Conservation (phyloP, 2,888 invertebrate species). For the Mylabris sibirica region DNA sequence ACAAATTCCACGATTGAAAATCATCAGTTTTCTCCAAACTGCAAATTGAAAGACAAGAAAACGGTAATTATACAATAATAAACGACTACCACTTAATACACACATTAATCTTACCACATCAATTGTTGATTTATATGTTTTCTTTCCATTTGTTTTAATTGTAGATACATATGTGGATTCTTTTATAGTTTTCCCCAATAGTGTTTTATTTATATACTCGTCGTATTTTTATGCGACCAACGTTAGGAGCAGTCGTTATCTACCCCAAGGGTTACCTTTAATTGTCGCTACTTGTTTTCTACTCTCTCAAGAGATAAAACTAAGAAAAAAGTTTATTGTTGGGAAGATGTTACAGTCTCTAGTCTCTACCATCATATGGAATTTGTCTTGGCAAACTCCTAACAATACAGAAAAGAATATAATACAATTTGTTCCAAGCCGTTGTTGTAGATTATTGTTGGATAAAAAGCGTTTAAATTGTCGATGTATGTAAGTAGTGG, state of each 20-base stretch:
- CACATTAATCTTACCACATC: neutral
- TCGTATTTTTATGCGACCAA: neutral
- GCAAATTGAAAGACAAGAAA: neutral
- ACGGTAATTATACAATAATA: neutral
- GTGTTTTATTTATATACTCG: too few relatives aligned
- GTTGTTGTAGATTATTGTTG: constrained; percentile 1
- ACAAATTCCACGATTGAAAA: neutral
- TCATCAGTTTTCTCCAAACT: neutral
- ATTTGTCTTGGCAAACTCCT: neutral
- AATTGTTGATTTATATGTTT: neutral
- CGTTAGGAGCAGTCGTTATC: neutral
- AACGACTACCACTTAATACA: neutral
- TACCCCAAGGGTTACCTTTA: constrained; percentile 3
- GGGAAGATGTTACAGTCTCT: neutral
- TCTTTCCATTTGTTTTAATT: neutral
- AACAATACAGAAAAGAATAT: neutral
- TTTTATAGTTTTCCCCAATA: neutral
- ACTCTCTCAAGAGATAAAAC: neutral
- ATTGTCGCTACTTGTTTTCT: constrained; percentile 3
- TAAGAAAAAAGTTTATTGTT: neutral
- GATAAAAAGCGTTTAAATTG: neutral
- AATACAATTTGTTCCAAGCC: neutral
- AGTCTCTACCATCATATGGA: neutral
- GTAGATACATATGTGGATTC: neutral
- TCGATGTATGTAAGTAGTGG: neutral